Percentiles rank a stretch among this genome's conserved stretches.
Conservation (phyloP, 2,113 vertebrate species). For the Ceyx melanurus region DNA sequence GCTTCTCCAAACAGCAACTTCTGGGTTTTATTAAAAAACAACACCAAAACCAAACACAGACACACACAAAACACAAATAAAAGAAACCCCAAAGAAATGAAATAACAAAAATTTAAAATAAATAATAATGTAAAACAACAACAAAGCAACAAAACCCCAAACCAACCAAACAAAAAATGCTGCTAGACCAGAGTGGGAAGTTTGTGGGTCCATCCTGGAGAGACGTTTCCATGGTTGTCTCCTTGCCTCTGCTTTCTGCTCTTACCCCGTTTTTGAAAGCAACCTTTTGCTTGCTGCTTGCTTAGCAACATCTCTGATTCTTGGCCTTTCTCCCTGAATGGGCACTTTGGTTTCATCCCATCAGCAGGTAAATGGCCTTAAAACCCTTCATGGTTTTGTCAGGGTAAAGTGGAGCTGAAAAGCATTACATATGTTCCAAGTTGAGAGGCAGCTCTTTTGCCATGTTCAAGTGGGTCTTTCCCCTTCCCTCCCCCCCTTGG, state of each 20-base stretch:
- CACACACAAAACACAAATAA: neutral
- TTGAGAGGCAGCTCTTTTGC: slow-evolving; percentile 78
- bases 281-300: slow-evolving; percentile 75
- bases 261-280: slow-evolving; percentile 27
- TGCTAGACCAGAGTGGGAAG: slow-evolving; percentile 56
- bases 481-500: neutral
- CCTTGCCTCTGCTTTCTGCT: slow-evolving; percentile 11
- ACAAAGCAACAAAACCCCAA: no score
- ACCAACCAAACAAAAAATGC: neutral
- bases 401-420: slow-evolving; percentile 71
- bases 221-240: slow-evolving; percentile 73
- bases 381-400: slow-evolving; percentile 76
- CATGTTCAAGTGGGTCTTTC: slow-evolving; percentile 77
- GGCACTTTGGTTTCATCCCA: slow-evolving; percentile 79
- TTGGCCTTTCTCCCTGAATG: slow-evolving; percentile 83
- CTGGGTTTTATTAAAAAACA: neutral
- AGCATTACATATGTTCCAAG: slow-evolving; percentile 80
- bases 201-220: slow-evolving; percentile 61
- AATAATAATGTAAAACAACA: neutral
- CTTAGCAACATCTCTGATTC: slow-evolving; percentile 86
- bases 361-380: slow-evolving; percentile 83
- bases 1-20: neutral
- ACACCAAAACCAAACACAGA: no score
- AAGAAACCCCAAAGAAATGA: neutral
- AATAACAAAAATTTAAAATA: no score